phyloP scores from a whole-genome alignment of 2,113 vertebrate species.

The Sinocyclocheilus rhinocerous region DNA sequence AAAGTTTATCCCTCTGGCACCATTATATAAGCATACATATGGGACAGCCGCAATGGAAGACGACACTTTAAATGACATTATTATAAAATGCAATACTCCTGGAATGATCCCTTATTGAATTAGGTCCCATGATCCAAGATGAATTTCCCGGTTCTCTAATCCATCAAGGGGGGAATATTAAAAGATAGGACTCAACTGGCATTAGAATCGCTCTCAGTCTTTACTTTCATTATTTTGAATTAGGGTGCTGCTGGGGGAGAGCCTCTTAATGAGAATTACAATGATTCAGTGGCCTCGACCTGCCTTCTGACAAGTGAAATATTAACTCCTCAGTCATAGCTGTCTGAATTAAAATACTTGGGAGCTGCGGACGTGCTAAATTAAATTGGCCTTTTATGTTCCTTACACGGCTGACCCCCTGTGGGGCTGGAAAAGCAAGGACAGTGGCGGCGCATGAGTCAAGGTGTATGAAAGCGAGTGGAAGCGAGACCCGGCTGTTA shows the following conservation, averaged over 20 bases:
- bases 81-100: slow-evolving; percentile 99
- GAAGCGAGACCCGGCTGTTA: too few species aligned
- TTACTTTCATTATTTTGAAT: slow-evolving; percentile 99
- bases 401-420: slow-evolving; percentile 99
- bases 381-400: slow-evolving; percentile 99
- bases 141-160: slow-evolving; percentile 99
- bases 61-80: slow-evolving; percentile 99
- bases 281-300: slow-evolving; percentile 99
- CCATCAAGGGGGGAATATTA: slow-evolving; percentile 99
- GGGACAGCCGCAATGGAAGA: slow-evolving; percentile 99
- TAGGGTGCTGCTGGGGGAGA: slow-evolving; percentile 99
- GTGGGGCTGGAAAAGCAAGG: slow-evolving; percentile 84
- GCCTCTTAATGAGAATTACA: slow-evolving; percentile 99
- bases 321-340: slow-evolving; percentile 99
- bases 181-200: slow-evolving; percentile 99
- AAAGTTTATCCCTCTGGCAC: slow-evolving; percentile 96
- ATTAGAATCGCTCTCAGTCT: slow-evolving; percentile 99
- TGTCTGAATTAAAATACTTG: slow-evolving; percentile 99
- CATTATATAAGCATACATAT: slow-evolving; percentile 98
- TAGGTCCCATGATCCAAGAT: slow-evolving; percentile 99
- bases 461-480: too few species aligned
- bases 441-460: too few species aligned
- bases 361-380: slow-evolving; percentile 98
- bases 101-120: slow-evolving; percentile 99
- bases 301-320: slow-evolving; percentile 99